A percentile compares a stretch with the other conserved stretches of the same genome.
phyloP scores from a whole-genome alignment of 2,113 vertebrate genomes.

The Phaethon lepturus region DNA sequence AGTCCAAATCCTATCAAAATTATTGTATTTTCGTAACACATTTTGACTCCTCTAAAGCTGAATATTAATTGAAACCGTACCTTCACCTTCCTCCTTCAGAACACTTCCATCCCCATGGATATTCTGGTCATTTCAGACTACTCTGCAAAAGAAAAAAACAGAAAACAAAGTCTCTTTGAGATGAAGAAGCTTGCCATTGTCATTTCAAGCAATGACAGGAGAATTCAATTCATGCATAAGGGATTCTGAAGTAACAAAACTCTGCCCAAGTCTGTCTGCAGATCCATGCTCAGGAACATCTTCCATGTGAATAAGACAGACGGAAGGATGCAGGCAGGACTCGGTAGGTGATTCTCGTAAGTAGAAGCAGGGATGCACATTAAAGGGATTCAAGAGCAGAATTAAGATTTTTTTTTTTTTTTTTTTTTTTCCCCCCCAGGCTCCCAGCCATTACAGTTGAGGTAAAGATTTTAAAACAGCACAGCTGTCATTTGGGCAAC shows the following conservation, averaged over 20 bases:
- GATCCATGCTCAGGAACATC: background rate
- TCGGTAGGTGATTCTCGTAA: background rate
- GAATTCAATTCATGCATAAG: background rate
- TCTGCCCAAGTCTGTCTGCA: background rate
- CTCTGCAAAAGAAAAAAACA: background rate
- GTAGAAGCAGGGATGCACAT: background rate
- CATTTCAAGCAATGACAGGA: background rate
- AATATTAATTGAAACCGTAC: conserved; percentile 27
- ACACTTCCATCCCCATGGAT: background rate
- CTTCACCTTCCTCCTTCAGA: conserved; percentile 1
- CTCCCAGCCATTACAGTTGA: background rate
- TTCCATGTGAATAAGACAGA: background rate
- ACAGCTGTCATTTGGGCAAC: background rate
- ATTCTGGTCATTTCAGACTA: background rate
- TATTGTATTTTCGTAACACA: background rate
- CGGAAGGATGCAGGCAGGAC: background rate
- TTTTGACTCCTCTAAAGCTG: background rate
- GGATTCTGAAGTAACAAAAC: background rate
- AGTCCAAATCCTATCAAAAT: background rate
- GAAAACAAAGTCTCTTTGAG: background rate
- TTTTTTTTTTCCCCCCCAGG: background rate
- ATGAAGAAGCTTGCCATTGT: background rate
- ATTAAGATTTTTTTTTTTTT: background rate
- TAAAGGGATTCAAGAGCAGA: background rate
- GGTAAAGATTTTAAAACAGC: background rate